Percentiles rank a stretch among this genome's conserved stretches.
These are phyloP conservation scores for Halcyon leucocephala DNA, from an alignment of 2,797 vertebrate species.

Conservation along the genomic window DNA sequence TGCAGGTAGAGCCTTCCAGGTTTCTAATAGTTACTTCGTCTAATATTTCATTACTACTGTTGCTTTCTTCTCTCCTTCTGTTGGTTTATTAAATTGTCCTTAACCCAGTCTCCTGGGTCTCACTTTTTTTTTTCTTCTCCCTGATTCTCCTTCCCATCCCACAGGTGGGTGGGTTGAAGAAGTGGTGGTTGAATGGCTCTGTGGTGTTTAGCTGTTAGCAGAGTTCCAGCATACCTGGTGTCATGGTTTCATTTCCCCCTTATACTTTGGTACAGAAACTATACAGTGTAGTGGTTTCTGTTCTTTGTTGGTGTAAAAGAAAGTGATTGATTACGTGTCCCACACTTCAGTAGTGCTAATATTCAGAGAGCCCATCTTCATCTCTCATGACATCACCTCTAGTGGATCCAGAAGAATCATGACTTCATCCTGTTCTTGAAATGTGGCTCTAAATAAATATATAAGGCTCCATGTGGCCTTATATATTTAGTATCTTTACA, in stretches of 20 bases:
- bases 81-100: neutral
- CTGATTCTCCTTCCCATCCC: neutral
- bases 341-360: neutral
- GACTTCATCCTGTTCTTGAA: neutral
- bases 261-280: neutral
- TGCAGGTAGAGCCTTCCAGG: neutral
- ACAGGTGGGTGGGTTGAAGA: neutral
- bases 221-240: too few relatives aligned
- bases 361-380: neutral
- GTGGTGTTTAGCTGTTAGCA: neutral
- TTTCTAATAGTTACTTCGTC: too few relatives aligned
- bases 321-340: neutral
- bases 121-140: neutral
- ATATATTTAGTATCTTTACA: neutral
- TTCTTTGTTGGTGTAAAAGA: neutral
- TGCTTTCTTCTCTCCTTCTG: neutral
- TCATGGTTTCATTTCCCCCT: neutral
- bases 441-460: neutral
- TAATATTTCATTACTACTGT: neutral
- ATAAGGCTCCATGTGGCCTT: neutral
- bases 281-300: neutral
- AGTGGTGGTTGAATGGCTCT: neutral
- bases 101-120: neutral
- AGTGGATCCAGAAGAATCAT: neutral
- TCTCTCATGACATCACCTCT: neutral